These are phyloP conservation scores for Mugil cephalus DNA, from an alignment of 2,113 vertebrate genomes.

Conservation along the genomic window DNA sequence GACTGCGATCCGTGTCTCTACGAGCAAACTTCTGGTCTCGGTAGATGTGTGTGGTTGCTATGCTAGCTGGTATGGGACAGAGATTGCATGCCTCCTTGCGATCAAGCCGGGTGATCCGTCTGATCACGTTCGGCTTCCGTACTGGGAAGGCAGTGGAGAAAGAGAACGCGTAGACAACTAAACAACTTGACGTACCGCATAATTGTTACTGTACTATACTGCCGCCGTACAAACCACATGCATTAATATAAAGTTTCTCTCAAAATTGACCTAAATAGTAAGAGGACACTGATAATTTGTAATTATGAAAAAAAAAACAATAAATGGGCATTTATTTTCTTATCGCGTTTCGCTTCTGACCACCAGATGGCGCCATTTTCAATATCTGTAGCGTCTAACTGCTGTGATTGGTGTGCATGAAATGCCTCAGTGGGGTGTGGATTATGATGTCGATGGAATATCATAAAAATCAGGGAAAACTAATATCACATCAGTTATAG, in stretches of 20 bases:
- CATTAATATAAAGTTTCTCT: background rate
- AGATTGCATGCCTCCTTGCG: slow-evolving; percentile 78
- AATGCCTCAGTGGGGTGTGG: slow-evolving; percentile 5
- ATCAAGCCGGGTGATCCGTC: slow-evolving; percentile 75
- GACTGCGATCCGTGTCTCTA: background rate
- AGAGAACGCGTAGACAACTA: background rate
- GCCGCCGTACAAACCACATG: background rate
- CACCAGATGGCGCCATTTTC: slow-evolving; percentile 68
- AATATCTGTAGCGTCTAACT: background rate
- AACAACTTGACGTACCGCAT: too few species aligned
- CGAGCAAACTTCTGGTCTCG: slow-evolving; percentile 37
- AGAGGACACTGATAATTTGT: background rate
- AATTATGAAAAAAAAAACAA: background rate
- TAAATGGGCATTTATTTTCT: background rate
- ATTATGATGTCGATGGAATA: slow-evolving; percentile 12
- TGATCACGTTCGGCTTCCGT: slow-evolving; percentile 76
- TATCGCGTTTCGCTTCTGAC: slow-evolving; percentile 4
- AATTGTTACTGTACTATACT: too few species aligned
- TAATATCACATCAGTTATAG: background rate
- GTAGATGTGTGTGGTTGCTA: slow-evolving; percentile 37
- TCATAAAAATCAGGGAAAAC: background rate
- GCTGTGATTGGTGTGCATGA: background rate
- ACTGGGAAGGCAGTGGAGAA: background rate
- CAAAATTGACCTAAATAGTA: background rate
- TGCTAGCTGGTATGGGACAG: slow-evolving; percentile 74